Conservation (phyloP, 2,888 invertebrate species). For the Ennomos fuscantarius region DNA sequence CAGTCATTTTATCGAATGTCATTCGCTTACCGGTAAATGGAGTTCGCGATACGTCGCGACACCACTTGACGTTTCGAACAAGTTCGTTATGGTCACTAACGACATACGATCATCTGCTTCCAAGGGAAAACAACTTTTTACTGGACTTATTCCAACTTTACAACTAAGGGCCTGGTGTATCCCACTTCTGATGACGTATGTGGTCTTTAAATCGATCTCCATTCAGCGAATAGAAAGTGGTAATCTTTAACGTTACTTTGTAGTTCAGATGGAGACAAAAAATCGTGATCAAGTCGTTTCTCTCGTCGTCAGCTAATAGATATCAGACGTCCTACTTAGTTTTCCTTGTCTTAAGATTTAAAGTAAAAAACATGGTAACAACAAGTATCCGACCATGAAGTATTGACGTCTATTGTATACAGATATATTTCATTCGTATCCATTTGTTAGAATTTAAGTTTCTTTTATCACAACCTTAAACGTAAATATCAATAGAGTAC, state of each 20-base stretch:
- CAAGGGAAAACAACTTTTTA: slow-evolving; percentile 13
- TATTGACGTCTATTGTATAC: no score
- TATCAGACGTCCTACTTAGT: no score
- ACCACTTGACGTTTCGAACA: slow-evolving; percentile 16
- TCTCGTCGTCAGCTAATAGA: no score
- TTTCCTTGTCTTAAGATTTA: no score
- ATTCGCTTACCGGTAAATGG: no score
- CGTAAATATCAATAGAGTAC: slow-evolving; percentile 57
- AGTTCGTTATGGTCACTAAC: slow-evolving; percentile 24
- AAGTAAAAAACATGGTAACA: no score
- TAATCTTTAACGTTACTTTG: not conserved
- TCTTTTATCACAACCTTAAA: slow-evolving; percentile 31
- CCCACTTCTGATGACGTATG: not conserved
- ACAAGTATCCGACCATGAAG: no score
- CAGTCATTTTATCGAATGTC: no score
- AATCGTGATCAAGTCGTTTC: no score
- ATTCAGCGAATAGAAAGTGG: slow-evolving; percentile 14
- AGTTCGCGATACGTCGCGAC: no score
- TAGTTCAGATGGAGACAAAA: not conserved
- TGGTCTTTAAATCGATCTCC: not conserved
- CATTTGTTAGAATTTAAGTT: not conserved
- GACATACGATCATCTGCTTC: slow-evolving; percentile 27
- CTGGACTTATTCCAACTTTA: not conserved
- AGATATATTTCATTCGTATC: no score
- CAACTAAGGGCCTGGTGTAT: slow-evolving; percentile 3